A percentile compares a stretch with the other conserved stretches of the same genome.
phyloP scores from a whole-genome alignment of 2,888 invertebrate genomes.

The Diarsia mendica region DNA sequence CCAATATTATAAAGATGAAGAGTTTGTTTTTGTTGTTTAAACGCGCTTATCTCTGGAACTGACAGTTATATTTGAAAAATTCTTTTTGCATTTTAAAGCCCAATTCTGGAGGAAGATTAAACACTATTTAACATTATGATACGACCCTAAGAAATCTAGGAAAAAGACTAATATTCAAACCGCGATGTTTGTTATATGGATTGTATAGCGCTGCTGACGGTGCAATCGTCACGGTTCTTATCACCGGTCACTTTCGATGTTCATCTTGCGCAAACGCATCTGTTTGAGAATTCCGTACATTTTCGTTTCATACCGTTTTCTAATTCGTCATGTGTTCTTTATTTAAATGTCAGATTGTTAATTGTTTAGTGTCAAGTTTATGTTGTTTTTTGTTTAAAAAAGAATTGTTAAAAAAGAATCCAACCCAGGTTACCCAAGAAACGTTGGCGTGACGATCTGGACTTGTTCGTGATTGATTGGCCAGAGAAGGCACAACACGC shows the following conservation, averaged over 20 bases:
- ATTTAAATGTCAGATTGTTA: conserved; percentile 50
- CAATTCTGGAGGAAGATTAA: background rate
- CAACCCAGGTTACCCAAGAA: too few species aligned
- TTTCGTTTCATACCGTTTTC: conserved; percentile 68
- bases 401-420: too few species aligned
- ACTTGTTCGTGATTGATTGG: too few species aligned
- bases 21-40: background rate
- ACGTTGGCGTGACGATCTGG: too few species aligned
- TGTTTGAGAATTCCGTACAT: conserved; percentile 71
- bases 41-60: background rate
- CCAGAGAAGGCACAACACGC: too few species aligned
- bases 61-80: background rate
- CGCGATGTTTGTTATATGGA: background rate
- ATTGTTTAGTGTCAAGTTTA: conserved; percentile 54
- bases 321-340: conserved; percentile 64
- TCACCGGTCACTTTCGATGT: conserved; percentile 83
- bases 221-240: conserved; percentile 69
- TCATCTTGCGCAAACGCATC: conserved; percentile 75
- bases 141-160: background rate
- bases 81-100: background rate
- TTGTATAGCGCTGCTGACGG: conserved; percentile 69
- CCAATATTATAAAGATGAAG: background rate
- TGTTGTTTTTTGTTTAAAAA: background rate
- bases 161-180: background rate
- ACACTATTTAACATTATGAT: background rate